phyloP scores from a whole-genome alignment of 2,797 vertebrate genomes.

The Synaphobranchus kaupii region DNA sequence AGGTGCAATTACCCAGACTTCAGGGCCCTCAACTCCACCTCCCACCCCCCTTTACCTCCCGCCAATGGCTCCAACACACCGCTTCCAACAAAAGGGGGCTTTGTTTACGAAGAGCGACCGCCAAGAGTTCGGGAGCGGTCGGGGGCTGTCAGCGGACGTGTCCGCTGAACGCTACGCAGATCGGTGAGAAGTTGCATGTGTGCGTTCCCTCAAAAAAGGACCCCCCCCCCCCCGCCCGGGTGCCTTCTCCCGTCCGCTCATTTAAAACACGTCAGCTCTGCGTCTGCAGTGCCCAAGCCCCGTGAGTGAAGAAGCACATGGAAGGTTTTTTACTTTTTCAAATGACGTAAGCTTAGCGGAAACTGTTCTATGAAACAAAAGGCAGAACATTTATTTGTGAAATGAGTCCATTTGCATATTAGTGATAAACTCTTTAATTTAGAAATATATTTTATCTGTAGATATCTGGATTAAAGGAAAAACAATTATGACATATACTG shows the following conservation, averaged over 20 bases:
- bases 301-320: not conserved
- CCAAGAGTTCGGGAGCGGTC: conserved; percentile 63
- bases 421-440: not conserved
- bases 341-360: not conserved
- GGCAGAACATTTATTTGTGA: not conserved
- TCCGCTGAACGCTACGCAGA: conserved; percentile 71
- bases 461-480: too few species aligned
- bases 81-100: conserved; percentile 74
- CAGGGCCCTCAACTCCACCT: conserved; percentile 55
- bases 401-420: not conserved
- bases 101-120: conserved; percentile 73
- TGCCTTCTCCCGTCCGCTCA: conserved; percentile 58
- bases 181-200: conserved; percentile 67
- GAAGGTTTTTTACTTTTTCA: not conserved
- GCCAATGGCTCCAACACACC: conserved; percentile 72
- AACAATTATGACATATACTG: too few species aligned
- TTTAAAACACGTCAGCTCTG: not conserved
- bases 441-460: not conserved
- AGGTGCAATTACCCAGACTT: conserved; percentile 80
- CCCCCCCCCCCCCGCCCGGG: conserved; percentile 65
- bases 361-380: not conserved
- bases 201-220: conserved; percentile 73
- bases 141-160: conserved; percentile 71
- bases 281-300: not conserved
- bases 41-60: conserved; percentile 66